Conservation (phyloP, 2,113 vertebrate genomes). For the Pteronura brasiliensis region DNA sequence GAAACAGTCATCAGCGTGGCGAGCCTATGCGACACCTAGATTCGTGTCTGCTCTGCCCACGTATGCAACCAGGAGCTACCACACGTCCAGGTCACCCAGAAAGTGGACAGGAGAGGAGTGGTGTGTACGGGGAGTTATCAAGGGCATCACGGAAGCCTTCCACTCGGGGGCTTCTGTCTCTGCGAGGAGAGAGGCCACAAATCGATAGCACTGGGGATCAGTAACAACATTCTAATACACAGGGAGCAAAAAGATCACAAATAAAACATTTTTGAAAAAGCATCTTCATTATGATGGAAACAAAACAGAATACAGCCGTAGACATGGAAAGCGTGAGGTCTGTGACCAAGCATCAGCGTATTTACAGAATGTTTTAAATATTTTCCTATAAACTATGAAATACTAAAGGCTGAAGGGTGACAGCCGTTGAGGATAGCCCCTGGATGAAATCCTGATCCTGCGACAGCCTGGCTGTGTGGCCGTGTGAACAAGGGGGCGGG, state of each 20-base stretch:
- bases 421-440: fast-evolving
- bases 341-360: not conserved
- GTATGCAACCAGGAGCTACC: not conserved
- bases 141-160: conserved; percentile 82
- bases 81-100: conserved; percentile 74
- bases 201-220: conserved; percentile 84
- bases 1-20: not conserved
- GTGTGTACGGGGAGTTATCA: conserved; percentile 66
- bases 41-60: no score
- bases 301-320: not conserved
- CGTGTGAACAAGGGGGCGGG: fast-evolving
- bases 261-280: conserved; percentile 72
- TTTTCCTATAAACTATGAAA: not conserved
- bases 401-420: not conserved
- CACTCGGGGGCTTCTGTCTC: conserved; percentile 83
- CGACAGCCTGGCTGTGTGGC: fast-evolving
- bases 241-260: conserved; percentile 81
- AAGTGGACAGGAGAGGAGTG: conserved; percentile 80
- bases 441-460: not conserved
- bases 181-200: conserved; percentile 84
- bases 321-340: not conserved
- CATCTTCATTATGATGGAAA: not conserved
- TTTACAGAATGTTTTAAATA: fast-evolving
- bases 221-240: conserved; percentile 75
- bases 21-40: not conserved